These are phyloP conservation scores for Oophaga pumilio DNA, from an alignment of 2,113 vertebrate species.

Conservation along the genomic window DNA sequence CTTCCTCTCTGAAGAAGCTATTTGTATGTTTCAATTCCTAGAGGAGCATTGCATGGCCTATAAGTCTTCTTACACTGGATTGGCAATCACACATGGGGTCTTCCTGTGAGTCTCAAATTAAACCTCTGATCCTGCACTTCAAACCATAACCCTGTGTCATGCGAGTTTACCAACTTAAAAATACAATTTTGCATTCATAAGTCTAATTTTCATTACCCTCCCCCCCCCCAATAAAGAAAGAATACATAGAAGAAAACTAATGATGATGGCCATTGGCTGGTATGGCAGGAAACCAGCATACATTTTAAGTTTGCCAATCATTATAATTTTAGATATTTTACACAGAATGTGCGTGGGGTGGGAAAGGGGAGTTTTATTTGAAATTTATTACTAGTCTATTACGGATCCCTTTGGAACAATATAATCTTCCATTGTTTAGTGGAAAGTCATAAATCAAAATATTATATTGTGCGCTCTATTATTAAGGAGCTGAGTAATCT, in stretches of 20 bases:
- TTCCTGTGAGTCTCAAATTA: too few species aligned
- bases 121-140: too few species aligned
- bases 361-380: constrained; percentile 19
- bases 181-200: too few species aligned
- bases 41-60: too few species aligned
- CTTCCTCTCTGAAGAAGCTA: too few species aligned
- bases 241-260: neutral
- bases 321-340: neutral
- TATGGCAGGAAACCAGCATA: neutral
- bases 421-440: constrained; percentile 45
- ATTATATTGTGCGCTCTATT: constrained; percentile 46
- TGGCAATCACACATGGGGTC: too few species aligned
- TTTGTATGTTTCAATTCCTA: too few species aligned
- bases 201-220: too few species aligned
- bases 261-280: neutral
- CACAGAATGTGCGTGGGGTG: neutral
- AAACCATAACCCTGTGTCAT: too few species aligned
- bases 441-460: constrained; percentile 51
- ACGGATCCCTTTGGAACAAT: constrained; percentile 54
- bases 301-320: neutral
- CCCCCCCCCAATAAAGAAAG: too few species aligned
- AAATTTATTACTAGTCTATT: constrained; percentile 33
- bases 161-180: too few species aligned
- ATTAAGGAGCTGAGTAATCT: constrained; percentile 45
- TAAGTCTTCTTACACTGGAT: too few species aligned